phyloP scores from a whole-genome alignment of 2,888 invertebrate genomes.

The Thelaira solivaga region DNA sequence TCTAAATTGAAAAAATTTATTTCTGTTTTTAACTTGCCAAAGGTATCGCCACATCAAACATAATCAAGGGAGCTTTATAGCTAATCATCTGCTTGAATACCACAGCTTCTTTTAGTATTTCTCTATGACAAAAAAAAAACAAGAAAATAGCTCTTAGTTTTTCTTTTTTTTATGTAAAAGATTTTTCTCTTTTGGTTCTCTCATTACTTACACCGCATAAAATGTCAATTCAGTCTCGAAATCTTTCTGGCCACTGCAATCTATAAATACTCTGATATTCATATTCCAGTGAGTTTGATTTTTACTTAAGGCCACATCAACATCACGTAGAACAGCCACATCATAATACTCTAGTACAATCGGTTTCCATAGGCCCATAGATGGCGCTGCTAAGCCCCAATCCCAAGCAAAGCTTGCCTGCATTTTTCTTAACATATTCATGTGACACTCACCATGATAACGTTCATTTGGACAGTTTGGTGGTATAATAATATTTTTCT shows the following conservation, averaged over 20 bases:
- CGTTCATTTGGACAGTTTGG: slow-evolving; percentile 86
- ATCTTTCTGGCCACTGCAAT: slow-evolving; percentile 70
- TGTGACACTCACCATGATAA: slow-evolving; percentile 95
- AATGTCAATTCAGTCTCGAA: slow-evolving; percentile 73
- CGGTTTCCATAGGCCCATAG: slow-evolving; percentile 93
- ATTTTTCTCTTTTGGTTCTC: not conserved
- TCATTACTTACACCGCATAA: slow-evolving; percentile 73
- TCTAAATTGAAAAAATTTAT: too few relatives aligned
- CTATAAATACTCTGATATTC: slow-evolving; percentile 77
- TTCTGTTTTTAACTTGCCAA: slow-evolving; percentile 66
- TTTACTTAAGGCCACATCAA: slow-evolving; percentile 76
- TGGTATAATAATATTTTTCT: slow-evolving; percentile 76
- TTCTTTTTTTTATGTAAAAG: not conserved
- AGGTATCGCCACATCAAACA: slow-evolving; percentile 71
- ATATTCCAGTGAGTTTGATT: slow-evolving; percentile 77
- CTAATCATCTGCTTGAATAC: slow-evolving; percentile 67
- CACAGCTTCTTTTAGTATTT: slow-evolving; percentile 71
- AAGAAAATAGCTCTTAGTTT: not conserved
- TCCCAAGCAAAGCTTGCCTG: slow-evolving; percentile 98
- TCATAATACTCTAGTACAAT: slow-evolving; percentile 83
- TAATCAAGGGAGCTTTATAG: slow-evolving; percentile 70
- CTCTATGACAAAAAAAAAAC: slow-evolving; percentile 67
- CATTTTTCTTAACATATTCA: slow-evolving; percentile 94
- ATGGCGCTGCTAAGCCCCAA: slow-evolving; percentile 98
- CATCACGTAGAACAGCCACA: slow-evolving; percentile 81